Evolutionary conservation across 2,113 vertebrate species (phyloP).

Genomic region (Budorcas taxicolor): DNA sequence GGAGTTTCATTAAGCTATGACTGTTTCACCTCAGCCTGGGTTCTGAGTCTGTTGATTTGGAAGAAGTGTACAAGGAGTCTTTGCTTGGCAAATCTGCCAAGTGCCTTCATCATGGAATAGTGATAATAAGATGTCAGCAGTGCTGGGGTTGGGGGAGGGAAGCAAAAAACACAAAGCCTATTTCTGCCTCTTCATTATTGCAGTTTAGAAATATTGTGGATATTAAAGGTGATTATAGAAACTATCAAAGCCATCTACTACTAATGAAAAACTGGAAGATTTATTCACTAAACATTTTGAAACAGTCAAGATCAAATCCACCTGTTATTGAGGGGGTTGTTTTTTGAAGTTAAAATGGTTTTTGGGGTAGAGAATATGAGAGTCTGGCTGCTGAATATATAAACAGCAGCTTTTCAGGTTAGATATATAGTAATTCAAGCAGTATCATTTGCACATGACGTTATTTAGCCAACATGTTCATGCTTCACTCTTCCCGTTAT

Average conservation of each 20-base stretch:
- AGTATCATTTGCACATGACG: background rate
- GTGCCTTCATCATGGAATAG: background rate
- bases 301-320: constrained; percentile 14
- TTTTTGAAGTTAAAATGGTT: background rate
- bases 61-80: constrained; percentile 25
- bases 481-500: background rate
- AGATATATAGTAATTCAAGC: background rate
- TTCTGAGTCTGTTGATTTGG: constrained; percentile 24
- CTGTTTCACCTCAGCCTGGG: constrained; percentile 31
- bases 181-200: background rate
- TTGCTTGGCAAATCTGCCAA: background rate
- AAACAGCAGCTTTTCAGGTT: background rate
- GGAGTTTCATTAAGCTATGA: background rate
- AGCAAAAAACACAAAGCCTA: background rate
- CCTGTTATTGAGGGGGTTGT: background rate
- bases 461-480: background rate
- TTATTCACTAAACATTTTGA: constrained; percentile 43
- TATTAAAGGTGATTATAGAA: background rate
- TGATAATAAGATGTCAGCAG: background rate
- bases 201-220: constrained; percentile 6
- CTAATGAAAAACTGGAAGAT: background rate
- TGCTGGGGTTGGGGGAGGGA: background rate
- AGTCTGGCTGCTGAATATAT: background rate
- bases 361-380: background rate
- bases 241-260: background rate